These are phyloP conservation scores for Sesamia nonagrioides DNA, from an alignment of 1,140 invertebrate species.

Conservation along the genomic window DNA sequence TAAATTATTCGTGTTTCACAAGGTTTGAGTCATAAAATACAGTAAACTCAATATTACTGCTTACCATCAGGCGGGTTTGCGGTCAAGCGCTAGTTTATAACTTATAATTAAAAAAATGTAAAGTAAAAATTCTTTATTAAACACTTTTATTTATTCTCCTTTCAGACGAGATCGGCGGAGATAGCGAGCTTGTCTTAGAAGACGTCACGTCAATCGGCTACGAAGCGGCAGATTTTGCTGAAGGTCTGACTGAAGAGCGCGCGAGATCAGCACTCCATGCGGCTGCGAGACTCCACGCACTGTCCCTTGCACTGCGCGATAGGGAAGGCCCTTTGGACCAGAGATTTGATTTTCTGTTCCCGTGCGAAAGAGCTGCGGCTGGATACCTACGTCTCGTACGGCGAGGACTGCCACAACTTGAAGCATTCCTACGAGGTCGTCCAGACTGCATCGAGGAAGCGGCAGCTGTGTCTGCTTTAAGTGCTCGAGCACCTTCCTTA, in stretches of 20 bases:
- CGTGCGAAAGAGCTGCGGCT: slow-evolving; percentile 92
- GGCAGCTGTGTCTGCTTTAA: slow-evolving; percentile 75
- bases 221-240: slow-evolving; percentile 89
- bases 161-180: slow-evolving; percentile 87
- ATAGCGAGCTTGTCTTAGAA: slow-evolving; percentile 88
- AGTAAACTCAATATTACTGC: no score
- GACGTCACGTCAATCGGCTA: slow-evolving; percentile 84
- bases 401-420: slow-evolving; percentile 91
- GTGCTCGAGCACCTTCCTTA: slow-evolving; percentile 76
- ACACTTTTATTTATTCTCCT: slow-evolving; percentile 51
- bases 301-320: slow-evolving; percentile 90
- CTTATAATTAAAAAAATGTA: no score
- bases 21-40: no score
- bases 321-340: slow-evolving; percentile 89
- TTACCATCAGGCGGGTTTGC: no score
- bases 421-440: slow-evolving; percentile 90
- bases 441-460: slow-evolving; percentile 86
- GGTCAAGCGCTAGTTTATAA: no score
- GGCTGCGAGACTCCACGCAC: slow-evolving; percentile 91
- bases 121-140: no score
- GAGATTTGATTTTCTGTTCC: slow-evolving; percentile 92
- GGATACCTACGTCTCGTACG: slow-evolving; percentile 93
- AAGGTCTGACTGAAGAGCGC: slow-evolving; percentile 90
- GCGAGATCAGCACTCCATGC: slow-evolving; percentile 89
- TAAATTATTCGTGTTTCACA: not conserved